Base-by-base conservation (phyloP, 2,113 vertebrate species). In the Pithys albifrons region DNA sequence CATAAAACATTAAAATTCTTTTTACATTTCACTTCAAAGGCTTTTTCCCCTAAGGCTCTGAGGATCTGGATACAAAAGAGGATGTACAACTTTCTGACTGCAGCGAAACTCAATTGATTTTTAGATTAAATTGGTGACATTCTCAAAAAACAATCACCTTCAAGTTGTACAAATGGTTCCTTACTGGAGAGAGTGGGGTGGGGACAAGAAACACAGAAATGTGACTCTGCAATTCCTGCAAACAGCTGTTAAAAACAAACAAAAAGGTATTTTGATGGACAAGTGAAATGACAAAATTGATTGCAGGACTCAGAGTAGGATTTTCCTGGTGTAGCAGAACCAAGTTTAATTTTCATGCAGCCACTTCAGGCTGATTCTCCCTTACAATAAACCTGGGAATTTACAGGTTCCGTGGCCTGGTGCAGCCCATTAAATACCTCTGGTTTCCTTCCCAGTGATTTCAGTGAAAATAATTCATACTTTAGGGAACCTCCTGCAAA, bases 1-100 rank as follows among this genome's bases (percentile, higher is more conserved):
- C 57, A 91, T 43, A 85, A 93, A 97, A 73, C 29, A 83, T 93
- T n/a, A 84, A 65, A 52, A 93, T 76, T 87, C 43, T 72, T 96
- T 48, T 90, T 77, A 62, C 75, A 78, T 58, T 65, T 70, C 15
- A 93, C 43, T 94, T 87, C 73, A 96, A 90, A 95, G 85, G n/a
- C 45, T 49, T 70, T 66, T 41, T 17, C 22, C 87, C 73, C 28
- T 65, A 65, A 85, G 85, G 71, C 41, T 83, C 31, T 18, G 58
- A 91, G 31, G 52, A 93, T 90, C 37, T 90, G 39, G 89, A 65
- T 61, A 90, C 51, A 90, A 88, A 67, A 88, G 52, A 59, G 16
- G 73, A 55, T 58, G 61, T n/a, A 41, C 43, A 72, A 49, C 95
- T 96, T 96, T 90, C 61, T 82, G 52, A 85, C 35, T 49, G 61